Conservation (phyloP, 64 coral and sea anemone genomes). For the Catalaphyllia jardinei region DNA sequence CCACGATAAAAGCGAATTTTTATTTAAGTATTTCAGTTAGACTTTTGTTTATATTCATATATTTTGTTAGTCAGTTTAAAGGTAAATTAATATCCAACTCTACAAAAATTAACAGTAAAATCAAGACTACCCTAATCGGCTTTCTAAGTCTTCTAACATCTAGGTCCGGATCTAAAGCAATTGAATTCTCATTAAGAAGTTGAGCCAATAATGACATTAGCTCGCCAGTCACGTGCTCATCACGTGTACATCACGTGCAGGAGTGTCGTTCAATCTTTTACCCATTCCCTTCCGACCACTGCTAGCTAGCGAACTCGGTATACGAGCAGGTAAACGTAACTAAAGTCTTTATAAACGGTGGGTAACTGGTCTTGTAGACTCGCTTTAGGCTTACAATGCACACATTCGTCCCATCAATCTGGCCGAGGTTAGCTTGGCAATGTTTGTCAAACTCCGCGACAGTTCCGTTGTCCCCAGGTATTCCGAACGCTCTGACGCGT, state of each 20-base stretch:
- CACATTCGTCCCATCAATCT: constrained; percentile 64
- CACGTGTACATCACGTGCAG: constrained; percentile 7
- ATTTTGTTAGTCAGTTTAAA: no score
- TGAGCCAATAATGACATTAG: no score
- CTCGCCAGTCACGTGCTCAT: not conserved
- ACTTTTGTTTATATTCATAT: no score
- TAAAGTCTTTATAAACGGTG: constrained; percentile 68
- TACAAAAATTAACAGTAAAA: no score
- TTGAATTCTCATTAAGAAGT: no score
- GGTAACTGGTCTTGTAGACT: constrained; percentile 83
- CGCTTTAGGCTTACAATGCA: constrained; percentile 83
- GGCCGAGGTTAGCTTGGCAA: constrained; percentile 57
- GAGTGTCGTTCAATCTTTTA: not conserved
- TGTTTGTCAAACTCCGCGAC: constrained; percentile 75
- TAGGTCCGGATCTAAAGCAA: no score
- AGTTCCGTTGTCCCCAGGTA: constrained; percentile 62
- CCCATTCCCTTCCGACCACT: not conserved
- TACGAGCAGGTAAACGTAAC: constrained; percentile 77
- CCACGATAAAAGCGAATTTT: no score
- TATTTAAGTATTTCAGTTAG: no score
- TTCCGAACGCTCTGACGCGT: constrained; percentile 65
- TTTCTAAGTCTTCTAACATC: no score
- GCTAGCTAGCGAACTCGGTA: constrained; percentile 2
- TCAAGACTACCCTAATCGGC: no score
- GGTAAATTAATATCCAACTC: no score